Conservation (phyloP, 2,113 vertebrate species). For the Leptosomus discolor region DNA sequence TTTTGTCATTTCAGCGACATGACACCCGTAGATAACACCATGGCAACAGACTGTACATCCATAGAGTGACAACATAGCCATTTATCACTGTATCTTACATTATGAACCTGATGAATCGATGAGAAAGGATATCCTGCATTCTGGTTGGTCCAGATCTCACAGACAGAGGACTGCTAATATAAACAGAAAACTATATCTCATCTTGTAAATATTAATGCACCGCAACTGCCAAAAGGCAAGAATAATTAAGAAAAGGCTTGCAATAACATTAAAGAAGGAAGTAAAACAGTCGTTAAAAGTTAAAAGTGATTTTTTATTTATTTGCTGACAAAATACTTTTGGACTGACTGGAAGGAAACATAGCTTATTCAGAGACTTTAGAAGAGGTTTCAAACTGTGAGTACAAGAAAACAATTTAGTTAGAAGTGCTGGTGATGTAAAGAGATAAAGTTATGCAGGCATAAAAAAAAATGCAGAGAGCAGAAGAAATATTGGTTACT, state of each 20-base stretch:
- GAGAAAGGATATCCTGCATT: constrained; percentile 85
- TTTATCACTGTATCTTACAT: constrained; percentile 76
- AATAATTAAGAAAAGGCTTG: constrained; percentile 52
- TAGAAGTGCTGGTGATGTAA: constrained; percentile 6
- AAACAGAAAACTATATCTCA: constrained; percentile 85
- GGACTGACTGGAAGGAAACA: constrained; percentile 8
- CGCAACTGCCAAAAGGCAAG: constrained; percentile 62
- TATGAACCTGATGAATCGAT: constrained; percentile 83
- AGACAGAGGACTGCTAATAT: constrained; percentile 84
- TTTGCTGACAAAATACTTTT: constrained; percentile 54
- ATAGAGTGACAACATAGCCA: constrained; percentile 68
- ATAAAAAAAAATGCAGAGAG: not conserved
- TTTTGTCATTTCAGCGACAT: constrained; percentile 31
- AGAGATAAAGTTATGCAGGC: constrained; percentile 17
- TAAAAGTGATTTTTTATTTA: constrained; percentile 42
- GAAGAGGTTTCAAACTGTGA: constrained; percentile 9
- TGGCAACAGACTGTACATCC: constrained; percentile 68
- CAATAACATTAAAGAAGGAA: constrained; percentile 44
- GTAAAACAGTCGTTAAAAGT: constrained; percentile 47
- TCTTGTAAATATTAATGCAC: constrained; percentile 76
- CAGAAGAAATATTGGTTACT: not conserved
- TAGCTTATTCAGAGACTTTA: constrained; percentile 1
- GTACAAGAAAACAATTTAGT: constrained; percentile 45
- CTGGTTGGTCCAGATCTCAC: constrained; percentile 84
- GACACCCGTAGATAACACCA: constrained; percentile 61